These are phyloP conservation scores for Monochamus saltuarius DNA, from an alignment of 1,140 invertebrate genomes.

Conservation along the genomic window DNA sequence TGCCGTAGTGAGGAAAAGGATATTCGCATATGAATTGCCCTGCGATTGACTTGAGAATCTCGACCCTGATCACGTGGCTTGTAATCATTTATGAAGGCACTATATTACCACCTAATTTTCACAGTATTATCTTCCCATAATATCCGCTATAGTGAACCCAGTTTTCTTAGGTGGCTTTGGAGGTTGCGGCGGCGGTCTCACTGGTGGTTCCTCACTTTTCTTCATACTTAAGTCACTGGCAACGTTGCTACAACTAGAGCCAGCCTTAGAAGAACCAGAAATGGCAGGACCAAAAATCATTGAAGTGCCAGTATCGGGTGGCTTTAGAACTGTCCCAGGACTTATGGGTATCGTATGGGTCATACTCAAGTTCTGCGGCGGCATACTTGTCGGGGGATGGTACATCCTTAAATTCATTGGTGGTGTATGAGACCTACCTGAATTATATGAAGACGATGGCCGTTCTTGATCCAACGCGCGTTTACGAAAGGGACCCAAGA, in stretches of 20 bases:
- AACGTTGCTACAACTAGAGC: conserved; percentile 27
- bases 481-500: conserved; percentile 45
- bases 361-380: conserved; percentile 26
- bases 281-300: conserved; percentile 10
- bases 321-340: conserved; percentile 34
- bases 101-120: not conserved
- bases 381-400: conserved; percentile 12
- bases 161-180: conserved; percentile 56
- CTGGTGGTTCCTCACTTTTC: conserved; percentile 37
- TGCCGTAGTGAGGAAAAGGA: no score
- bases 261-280: conserved; percentile 1
- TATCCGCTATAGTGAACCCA: conserved; percentile 74
- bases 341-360: conserved; percentile 26
- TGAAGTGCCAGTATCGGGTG: conserved; percentile 29
- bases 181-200: conserved; percentile 55
- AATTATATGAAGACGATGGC: conserved; percentile 27
- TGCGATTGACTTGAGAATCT: no score
- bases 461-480: conserved; percentile 42
- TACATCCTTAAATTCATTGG: conserved; percentile 38
- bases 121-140: conserved; percentile 63
- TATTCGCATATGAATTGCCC: no score
- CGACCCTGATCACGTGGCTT: no score
- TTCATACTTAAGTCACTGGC: conserved; percentile 50
- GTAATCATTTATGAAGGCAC: no score
- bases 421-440: conserved; percentile 27